A percentile compares a stretch with the other conserved stretches of the same genome.
Conservation (phyloP, 2,797 vertebrate genomes). For the Odontamblyopus lacepedii region DNA sequence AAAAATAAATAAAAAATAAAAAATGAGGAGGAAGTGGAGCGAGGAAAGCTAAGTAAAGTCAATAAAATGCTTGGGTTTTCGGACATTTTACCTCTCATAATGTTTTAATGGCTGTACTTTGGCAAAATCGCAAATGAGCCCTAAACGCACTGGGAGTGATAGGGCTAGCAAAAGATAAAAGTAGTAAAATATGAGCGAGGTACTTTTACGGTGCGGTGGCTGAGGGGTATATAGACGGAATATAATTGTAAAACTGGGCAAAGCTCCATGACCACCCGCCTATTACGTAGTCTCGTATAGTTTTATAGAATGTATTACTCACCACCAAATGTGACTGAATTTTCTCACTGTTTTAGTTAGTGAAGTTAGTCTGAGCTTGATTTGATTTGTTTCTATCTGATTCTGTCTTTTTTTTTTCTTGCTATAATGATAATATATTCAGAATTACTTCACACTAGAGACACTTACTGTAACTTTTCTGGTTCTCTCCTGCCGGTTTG, state of each 20-base stretch:
- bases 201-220: not conserved
- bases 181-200: not conserved
- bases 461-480: too few species aligned
- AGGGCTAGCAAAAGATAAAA: not conserved
- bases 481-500: not conserved
- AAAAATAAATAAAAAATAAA: not conserved
- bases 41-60: conserved; percentile 14
- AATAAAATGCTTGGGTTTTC: conserved; percentile 6
- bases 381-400: too few species aligned
- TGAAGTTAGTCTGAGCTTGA: not conserved
- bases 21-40: not conserved
- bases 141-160: not conserved
- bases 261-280: not conserved
- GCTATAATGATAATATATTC: too few species aligned
- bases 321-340: not conserved
- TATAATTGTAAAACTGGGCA: not conserved
- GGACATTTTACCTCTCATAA: not conserved
- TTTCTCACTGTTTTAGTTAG: not conserved
- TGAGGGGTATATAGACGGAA: not conserved
- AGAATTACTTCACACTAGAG: too few species aligned
- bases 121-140: conserved; percentile 6
- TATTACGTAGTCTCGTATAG: not conserved
- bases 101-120: conserved; percentile 7
- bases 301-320: not conserved
- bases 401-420: too few species aligned